Conservation (phyloP, 2,113 vertebrate species). For the Malurus elegans region DNA sequence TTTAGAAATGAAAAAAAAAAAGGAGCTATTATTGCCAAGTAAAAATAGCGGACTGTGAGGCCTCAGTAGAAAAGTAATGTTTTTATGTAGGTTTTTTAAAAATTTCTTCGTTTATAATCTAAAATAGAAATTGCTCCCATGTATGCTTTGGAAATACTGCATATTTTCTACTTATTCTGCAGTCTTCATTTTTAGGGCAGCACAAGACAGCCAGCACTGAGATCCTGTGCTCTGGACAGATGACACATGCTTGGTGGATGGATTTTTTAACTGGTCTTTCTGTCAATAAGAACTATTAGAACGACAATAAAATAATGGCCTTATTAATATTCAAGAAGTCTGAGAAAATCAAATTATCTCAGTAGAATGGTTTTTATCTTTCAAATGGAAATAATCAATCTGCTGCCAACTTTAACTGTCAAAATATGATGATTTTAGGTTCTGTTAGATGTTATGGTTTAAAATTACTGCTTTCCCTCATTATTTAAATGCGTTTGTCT, state of each 20-base stretch:
- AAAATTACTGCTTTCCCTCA: background rate
- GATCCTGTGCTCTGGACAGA: background rate
- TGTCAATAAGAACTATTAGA: background rate
- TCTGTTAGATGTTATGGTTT: background rate
- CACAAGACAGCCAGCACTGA: background rate
- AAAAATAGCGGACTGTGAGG: background rate
- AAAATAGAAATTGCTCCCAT: background rate
- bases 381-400: slow-evolving; percentile 14
- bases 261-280: background rate
- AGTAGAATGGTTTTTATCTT: background rate
- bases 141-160: background rate
- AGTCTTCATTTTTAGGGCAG: background rate
- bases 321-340: slow-evolving; percentile 24
- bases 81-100: background rate
- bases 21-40: background rate
- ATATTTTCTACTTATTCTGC: background rate
- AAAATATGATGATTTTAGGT: background rate
- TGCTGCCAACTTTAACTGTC: background rate
- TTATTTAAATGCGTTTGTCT: background rate
- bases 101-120: background rate
- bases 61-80: background rate
- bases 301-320: background rate
- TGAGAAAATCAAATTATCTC: background rate
- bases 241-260: background rate
- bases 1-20: background rate